These are phyloP conservation scores for Dryobotodes eremita DNA, from an alignment of 2,888 invertebrate species.

Conservation along the genomic window DNA sequence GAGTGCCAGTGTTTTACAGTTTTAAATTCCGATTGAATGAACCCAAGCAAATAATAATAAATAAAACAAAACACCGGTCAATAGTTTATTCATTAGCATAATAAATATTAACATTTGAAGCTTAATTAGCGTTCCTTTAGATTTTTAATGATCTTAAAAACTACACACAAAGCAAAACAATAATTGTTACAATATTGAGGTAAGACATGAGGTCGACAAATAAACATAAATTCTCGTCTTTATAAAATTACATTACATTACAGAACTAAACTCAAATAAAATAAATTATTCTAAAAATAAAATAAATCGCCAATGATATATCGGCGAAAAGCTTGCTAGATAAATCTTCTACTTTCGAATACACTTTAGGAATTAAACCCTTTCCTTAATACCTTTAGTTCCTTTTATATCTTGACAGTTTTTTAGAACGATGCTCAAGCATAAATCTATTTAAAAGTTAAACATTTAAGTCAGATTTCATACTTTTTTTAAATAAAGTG, in stretches of 20 bases:
- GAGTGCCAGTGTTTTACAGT: conserved; percentile 2
- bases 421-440: background rate
- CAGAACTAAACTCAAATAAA: background rate
- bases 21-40: conserved; percentile 4
- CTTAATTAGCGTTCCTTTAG: background rate
- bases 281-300: background rate
- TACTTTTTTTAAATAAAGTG: background rate
- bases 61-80: conserved; percentile 41
- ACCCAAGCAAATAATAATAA: conserved; percentile 18
- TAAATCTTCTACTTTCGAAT: conserved; percentile 30
- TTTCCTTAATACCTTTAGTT: conserved; percentile 4
- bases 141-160: background rate
- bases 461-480: background rate
- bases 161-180: background rate
- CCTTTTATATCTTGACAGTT: background rate
- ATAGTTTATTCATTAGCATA: conserved; percentile 25
- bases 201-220: conserved; percentile 37
- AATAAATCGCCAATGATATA: conserved; percentile 21
- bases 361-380: conserved; percentile 24
- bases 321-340: conserved; percentile 28
- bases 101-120: background rate
- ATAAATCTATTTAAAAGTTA: background rate
- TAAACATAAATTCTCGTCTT: background rate
- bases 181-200: conserved; percentile 46
- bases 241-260: background rate